Evolutionary conservation across 1,140 invertebrate genomes (phyloP).

Genomic region (Nautilus pompilius): DNA sequence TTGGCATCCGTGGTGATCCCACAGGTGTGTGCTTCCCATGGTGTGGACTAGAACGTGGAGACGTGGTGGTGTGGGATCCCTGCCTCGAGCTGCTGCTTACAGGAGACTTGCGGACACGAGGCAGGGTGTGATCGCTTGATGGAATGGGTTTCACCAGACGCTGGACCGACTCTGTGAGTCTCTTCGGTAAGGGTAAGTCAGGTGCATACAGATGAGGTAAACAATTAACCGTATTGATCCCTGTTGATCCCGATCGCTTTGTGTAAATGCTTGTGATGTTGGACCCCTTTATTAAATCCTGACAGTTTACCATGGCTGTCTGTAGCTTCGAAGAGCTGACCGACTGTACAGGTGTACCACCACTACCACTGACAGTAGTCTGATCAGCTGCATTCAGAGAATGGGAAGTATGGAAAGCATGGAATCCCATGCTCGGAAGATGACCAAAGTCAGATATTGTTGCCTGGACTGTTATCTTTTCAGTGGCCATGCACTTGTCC

Average conservation of each 20-base stretch:
- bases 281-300: conserved; percentile 17
- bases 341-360: background rate
- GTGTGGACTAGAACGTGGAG: conserved; percentile 15
- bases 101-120: conserved; percentile 25
- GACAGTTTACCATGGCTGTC: background rate
- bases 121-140: conserved; percentile 17
- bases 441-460: background rate
- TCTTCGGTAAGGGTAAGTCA: conserved; percentile 24
- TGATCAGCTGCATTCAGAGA: too few species aligned
- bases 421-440: background rate
- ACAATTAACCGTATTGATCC: conserved; percentile 27
- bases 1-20: background rate
- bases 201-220: conserved; percentile 31
- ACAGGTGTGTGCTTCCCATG: conserved; percentile 19
- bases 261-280: conserved; percentile 35
- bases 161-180: conserved; percentile 31
- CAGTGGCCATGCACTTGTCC: background rate
- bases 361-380: too few species aligned
- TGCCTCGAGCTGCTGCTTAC: conserved; percentile 6
- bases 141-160: conserved; percentile 27
- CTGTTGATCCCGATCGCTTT: conserved; percentile 20
- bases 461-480: background rate
- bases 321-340: conserved; percentile 4
- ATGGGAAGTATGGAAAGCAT: too few species aligned
- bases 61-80: conserved; percentile 4